Percentiles rank a stretch among this genome's conserved stretches.
phyloP scores from a whole-genome alignment of 2,888 invertebrate genomes.

The Arctia plantaginis region DNA sequence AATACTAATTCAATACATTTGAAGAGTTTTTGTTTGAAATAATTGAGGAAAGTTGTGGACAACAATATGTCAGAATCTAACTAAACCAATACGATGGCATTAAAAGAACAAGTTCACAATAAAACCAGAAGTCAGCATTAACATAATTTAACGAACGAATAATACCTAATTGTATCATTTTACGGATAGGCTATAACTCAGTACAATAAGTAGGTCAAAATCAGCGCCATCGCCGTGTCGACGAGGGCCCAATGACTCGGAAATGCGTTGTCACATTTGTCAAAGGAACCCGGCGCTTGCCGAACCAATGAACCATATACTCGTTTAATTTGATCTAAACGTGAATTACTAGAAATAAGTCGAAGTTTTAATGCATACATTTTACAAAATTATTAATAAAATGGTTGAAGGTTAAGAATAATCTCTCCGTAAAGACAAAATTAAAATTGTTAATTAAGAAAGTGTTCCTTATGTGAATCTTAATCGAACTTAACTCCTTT shows the following conservation, averaged over 20 bases:
- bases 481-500: background rate
- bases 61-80: no score
- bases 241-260: conserved; percentile 8
- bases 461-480: background rate
- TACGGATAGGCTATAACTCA: background rate
- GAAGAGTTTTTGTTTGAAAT: no score
- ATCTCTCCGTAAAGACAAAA: no score
- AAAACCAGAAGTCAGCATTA: background rate
- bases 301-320: conserved; percentile 9
- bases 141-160: background rate
- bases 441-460: no score
- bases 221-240: background rate
- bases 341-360: background rate
- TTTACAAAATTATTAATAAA: background rate
- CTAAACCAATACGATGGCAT: no score
- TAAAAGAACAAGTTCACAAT: background rate
- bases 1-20: no score
- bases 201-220: conserved; percentile 14
- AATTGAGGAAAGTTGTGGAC: no score
- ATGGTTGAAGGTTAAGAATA: no score
- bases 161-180: background rate
- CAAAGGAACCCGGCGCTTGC: conserved; percentile 14
- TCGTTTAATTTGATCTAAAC: conserved; percentile 7
- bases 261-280: conserved; percentile 18
- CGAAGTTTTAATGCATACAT: background rate